Evolutionary conservation across 2,797 vertebrate species (phyloP), one percentile per base, ranked within the genome.

Genomic region (Falco peregrinus): DNA sequence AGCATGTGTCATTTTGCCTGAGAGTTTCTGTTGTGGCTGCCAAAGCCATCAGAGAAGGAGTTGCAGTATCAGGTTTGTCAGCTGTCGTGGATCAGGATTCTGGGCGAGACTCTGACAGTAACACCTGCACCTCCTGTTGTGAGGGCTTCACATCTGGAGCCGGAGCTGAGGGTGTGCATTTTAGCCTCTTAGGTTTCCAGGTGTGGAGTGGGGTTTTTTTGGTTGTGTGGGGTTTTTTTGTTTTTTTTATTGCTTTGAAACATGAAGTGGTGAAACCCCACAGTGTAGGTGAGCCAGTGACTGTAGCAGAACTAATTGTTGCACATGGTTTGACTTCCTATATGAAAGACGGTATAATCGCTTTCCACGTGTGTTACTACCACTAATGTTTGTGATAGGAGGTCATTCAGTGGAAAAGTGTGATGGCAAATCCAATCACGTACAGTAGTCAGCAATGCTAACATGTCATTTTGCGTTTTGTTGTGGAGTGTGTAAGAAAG

Each of bases 331-430:
- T 75, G 35, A 17, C 10, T 25, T 59, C 41, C 20, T 78, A 29
- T n/a, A 3, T 24, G 64, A 47, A 77, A 50, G 29, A 15, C 3
- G 4, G 9, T 16, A 8, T 35, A 75, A 47, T 64, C 5, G 0
- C 56, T 57, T 54, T 35, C 43, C 19, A 7, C 1, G 1, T 20
- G 26, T 16, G 47, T 47, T 56, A 19, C 31, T 60, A 1, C 22
- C 4, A 1, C 39, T 29, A 5, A 1, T 22, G 14, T 60, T 54
- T 86, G 37, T 12, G 4, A 2, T 33, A 1, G 0, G 24, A 53
- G 29, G 37, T 74, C 25, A 17, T 47, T 29, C 47, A 15, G 53
- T 33, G 25, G 9, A 20, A n/a, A 77, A 48, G 17, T 2, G 24
- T 31, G 22, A 35, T 59, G 59, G 35, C 70, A 81, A 45, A 76